Base-by-base conservation (phyloP, 2,797 vertebrate genomes). In the Xerus rutilus region DNA sequence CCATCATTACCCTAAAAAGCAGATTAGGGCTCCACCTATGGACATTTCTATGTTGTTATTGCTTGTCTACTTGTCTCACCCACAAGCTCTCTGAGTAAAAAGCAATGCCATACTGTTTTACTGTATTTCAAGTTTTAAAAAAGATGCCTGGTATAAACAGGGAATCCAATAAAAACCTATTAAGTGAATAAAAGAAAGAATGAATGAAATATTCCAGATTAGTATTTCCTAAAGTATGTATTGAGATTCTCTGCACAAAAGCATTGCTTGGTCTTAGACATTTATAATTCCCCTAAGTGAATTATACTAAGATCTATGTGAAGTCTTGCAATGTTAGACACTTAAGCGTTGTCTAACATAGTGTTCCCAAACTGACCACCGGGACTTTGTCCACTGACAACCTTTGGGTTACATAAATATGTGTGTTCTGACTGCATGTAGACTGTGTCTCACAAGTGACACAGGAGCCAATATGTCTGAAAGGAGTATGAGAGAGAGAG, bases 111-210 rank as follows among this genome's bases (percentile, higher is more conserved):
- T 18, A 67, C 23, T 47, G 62, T 73, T 73, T 65, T 39, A 11
- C 43, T n/a, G 3, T 52, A 93, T 39, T 62, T 21, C 32, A 13
- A 62, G 30, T 76, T 76, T 76, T 93, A 84, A 91, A 87, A 85
- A 89, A 74, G 45, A 45, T 49, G 28, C 13, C 67, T 82, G 35
- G 39, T 4, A 18, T 64, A 52, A 62, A 62, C 20, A 62, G 0
- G 11, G 43, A 84, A 17, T 65, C 7, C 2, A 43, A 3, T 43
- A 28, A 92, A 94, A 83, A 73, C 39, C 23, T 83, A 54, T 0
- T 35, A 3, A 64, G 21, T 54, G 39, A 81, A 39, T 69, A 49
- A 92, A 77, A 77, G 45, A 78, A 49, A 30, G 32, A 54, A 84
- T 47, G 32, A 81, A 96, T 47, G 1, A 90, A 93, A 93, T 64